A percentile compares a stretch with the other conserved stretches of the same genome.
Conservation (phyloP, 2,888 invertebrate genomes). For the Cantharis rustica region DNA sequence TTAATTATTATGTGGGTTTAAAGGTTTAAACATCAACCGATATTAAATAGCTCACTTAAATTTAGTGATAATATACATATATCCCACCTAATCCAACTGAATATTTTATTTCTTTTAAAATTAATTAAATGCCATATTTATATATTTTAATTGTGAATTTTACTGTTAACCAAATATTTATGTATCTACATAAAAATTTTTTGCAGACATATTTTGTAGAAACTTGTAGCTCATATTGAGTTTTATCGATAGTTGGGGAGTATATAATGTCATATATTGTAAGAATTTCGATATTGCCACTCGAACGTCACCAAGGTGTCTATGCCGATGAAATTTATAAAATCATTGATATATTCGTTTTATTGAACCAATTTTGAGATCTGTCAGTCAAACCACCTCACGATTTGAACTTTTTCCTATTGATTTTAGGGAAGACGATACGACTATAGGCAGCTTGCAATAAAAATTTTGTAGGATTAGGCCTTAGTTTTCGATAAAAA, state of each 20-base stretch:
- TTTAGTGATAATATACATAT: background rate
- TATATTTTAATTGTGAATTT: background rate
- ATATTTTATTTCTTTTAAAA: background rate
- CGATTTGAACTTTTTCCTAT: no score
- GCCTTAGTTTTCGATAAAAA: no score
- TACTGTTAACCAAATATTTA: constrained; percentile 29
- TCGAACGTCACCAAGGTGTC: no score
- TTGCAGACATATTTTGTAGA: constrained; percentile 14
- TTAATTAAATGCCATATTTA: background rate
- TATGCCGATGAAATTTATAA: no score
- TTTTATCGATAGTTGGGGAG: constrained; percentile 9
- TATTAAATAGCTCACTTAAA: background rate
- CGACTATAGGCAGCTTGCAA: no score
- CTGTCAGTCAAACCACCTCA: no score
- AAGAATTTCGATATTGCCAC: background rate
- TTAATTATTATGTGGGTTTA: no score
- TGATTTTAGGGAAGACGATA: no score
- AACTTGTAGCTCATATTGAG: constrained; percentile 34
- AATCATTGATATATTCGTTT: no score
- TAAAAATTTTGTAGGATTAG: no score
- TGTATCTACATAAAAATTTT: constrained; percentile 17
- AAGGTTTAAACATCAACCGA: background rate
- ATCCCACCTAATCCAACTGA: background rate
- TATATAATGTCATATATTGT: background rate
- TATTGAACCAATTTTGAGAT: no score